Conservation (phyloP, 1,140 invertebrate species). For the Pararge aegeria region DNA sequence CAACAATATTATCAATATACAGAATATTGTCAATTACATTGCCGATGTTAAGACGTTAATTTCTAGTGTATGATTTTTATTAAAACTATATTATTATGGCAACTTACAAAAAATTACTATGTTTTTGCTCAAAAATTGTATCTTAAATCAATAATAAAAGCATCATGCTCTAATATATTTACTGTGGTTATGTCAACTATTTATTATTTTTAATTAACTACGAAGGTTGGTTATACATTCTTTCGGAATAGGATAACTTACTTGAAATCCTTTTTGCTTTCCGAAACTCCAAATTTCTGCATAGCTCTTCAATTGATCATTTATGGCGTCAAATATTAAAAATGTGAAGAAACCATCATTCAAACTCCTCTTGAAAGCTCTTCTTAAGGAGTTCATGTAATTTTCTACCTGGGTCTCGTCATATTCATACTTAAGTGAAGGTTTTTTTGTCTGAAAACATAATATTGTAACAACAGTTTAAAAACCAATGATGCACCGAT, state of each 20-base stretch:
- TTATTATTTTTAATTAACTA: too few relatives aligned
- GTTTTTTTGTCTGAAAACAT: constrained; percentile 80
- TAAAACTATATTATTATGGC: too few relatives aligned
- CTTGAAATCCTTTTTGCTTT: constrained; percentile 94
- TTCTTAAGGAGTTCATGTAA: constrained; percentile 90
- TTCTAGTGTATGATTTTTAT: too few relatives aligned
- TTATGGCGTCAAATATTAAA: constrained; percentile 94
- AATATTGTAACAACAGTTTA: background rate
- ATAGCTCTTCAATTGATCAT: constrained; percentile 90
- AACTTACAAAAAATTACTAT: too few relatives aligned
- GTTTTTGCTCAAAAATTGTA: too few relatives aligned
- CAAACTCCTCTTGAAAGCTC: constrained; percentile 95
- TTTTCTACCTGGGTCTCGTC: constrained; percentile 90
- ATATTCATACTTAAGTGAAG: constrained; percentile 94
- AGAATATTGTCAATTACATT: too few relatives aligned
- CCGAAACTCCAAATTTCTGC: constrained; percentile 94
- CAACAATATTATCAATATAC: too few relatives aligned
- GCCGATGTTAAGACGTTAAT: too few relatives aligned
- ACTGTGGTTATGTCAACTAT: too few relatives aligned
- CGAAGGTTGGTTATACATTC: background rate
- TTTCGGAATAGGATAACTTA: constrained; percentile 64
- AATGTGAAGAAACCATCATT: constrained; percentile 96
- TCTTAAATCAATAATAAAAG: too few relatives aligned
- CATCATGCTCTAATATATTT: too few relatives aligned
- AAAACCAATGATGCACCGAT: background rate